phyloP scores from a whole-genome alignment of 2,888 invertebrate species.

The Asteroscopus sphinx region DNA sequence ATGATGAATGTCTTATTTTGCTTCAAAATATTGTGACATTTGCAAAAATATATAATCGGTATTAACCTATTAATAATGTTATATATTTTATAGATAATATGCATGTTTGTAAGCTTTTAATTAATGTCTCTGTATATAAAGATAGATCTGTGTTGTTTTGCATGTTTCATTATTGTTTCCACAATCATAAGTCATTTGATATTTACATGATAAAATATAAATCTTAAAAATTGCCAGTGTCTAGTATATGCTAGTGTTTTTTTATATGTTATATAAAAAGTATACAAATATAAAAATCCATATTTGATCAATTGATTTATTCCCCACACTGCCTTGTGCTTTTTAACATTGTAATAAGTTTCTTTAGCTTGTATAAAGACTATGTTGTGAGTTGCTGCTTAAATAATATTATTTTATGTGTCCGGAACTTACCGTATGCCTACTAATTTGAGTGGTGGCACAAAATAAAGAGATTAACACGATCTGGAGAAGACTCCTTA shows the following conservation, averaged over 20 bases:
- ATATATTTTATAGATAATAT: conserved; percentile 28
- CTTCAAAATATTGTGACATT: conserved; percentile 4
- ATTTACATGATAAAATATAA: conserved; percentile 3
- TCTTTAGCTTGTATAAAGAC: conserved; percentile 5
- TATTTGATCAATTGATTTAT: conserved; percentile 19
- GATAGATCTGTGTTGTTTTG: conserved; percentile 49
- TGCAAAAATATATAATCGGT: too few relatives aligned
- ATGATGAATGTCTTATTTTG: conserved; percentile 18
- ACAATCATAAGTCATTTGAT: conserved; percentile 43
- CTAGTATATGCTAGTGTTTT: background rate
- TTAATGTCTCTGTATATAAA: conserved; percentile 37
- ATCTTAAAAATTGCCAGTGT: conserved; percentile 1
- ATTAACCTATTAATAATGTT: too few relatives aligned
- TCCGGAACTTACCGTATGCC: conserved; percentile 16
- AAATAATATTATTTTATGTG: conserved; percentile 1
- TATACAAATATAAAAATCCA: background rate
- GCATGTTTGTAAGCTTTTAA: conserved; percentile 50
- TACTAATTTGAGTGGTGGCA: conserved; percentile 41
- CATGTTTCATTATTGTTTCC: conserved; percentile 59
- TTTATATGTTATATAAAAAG: background rate
- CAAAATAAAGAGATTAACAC: conserved; percentile 43
- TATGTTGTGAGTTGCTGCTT: conserved; percentile 26
- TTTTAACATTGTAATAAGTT: conserved; percentile 17
- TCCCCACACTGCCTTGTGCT: conserved; percentile 14
- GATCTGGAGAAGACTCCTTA: conserved; percentile 16